Evolutionary conservation across 2,113 vertebrate genomes (phyloP), one percentile per base, ranked within the genome.

Genomic region (Tychaedon coryphoeus): DNA sequence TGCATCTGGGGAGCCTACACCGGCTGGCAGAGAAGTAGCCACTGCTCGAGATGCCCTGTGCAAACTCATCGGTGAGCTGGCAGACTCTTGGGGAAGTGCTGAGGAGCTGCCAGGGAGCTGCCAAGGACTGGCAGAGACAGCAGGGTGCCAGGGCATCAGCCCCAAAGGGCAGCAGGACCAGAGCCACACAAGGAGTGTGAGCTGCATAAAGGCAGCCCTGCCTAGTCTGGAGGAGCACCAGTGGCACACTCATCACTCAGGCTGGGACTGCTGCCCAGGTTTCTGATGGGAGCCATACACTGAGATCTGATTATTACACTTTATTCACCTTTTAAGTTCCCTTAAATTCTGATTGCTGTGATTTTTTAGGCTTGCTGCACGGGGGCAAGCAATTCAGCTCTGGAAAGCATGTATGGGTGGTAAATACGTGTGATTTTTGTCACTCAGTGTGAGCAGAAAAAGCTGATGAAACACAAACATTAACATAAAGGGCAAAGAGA

Each of bases 121-220:
- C 18, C 51, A 70, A 58, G 75, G 54, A 45, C 45, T 66, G 47
- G 56, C 53, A 25, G 61, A 48, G 71, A 40, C 86, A 60, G 60
- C 51, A 28, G 56, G 34, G 48, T 2, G 5, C 26, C 80, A 29
- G 73, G 47, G 19, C 19, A 56, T 25, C 14, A 9, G 22, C 62
- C 50, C 40, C 33, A 51, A 42, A 73, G 1, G 33, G 38, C 72
- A 91, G 72, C 61, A 48, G 80, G 43, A 67, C 89, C 65, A 64
- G 57, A 71, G 73, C 19, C 36, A 17, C 0, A 1, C 38, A 50
- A 42, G 48, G 73, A 81, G 38, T 45, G 36, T 45, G 15, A 24
- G 61, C 38, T 53, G 12, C 0, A 0, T 11, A 36, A 9, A 28
- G 45, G 45, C 36, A 48, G 54, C 29, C 23, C 84, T 38, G 10